Conservation (phyloP, 2,888 invertebrate genomes). For the Pachliopta kotzebuea region DNA sequence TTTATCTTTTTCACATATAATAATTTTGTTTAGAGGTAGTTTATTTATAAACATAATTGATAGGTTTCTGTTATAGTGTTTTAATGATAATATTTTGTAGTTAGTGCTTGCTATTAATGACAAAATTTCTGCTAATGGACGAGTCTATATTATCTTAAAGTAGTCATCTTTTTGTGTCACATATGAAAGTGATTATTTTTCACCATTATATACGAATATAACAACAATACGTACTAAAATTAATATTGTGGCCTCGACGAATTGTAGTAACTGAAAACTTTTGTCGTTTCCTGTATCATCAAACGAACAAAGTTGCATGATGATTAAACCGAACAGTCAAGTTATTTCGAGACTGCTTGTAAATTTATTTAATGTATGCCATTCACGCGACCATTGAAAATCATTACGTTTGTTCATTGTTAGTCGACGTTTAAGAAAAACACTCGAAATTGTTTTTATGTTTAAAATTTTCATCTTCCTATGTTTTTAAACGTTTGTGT, state of each 20-base stretch:
- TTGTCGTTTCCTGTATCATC: background rate
- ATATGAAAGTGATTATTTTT: no score
- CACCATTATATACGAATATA: no score
- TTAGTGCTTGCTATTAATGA: no score
- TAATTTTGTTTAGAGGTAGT: no score
- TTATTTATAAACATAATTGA: no score
- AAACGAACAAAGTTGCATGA: background rate
- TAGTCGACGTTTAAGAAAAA: background rate
- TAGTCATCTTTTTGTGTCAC: no score
- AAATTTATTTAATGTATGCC: background rate
- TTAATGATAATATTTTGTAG: no score
- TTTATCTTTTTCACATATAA: no score
- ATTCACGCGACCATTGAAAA: constrained; percentile 8
- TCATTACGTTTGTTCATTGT: constrained; percentile 1
- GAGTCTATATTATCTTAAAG: no score
- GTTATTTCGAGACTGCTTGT: background rate
- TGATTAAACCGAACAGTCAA: background rate
- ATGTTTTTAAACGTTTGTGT: constrained; percentile 17
- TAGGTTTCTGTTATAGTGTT: no score
- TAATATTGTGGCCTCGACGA: background rate
- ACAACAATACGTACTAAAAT: no score
- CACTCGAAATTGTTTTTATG: background rate
- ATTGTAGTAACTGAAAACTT: background rate
- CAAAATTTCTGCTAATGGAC: no score
- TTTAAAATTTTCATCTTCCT: constrained; percentile 16